phyloP scores from a whole-genome alignment of 1,140 invertebrate species.

The Centruroides sculpturatus region DNA sequence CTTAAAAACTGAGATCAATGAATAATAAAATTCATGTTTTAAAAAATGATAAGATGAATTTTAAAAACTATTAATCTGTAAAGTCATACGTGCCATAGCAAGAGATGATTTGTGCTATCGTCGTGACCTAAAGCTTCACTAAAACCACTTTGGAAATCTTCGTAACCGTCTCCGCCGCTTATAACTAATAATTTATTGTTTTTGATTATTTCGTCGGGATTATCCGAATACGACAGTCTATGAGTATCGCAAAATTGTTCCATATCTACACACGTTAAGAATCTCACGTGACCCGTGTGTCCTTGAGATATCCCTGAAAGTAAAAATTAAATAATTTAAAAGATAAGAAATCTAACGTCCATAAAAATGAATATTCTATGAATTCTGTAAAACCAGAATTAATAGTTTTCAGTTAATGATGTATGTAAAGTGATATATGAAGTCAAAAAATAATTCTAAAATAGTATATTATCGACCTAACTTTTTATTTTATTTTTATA shows the following conservation, averaged over 20 bases:
- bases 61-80: background rate
- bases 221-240: constrained; percentile 23
- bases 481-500: too few relatives aligned
- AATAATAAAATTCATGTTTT: too few relatives aligned
- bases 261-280: constrained; percentile 73
- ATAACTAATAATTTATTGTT: constrained; percentile 46
- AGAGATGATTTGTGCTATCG: constrained; percentile 87
- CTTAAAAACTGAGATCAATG: too few relatives aligned
- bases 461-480: too few relatives aligned
- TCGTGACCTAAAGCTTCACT: constrained; percentile 71
- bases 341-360: background rate
- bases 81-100: constrained; percentile 62
- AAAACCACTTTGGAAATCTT: constrained; percentile 50
- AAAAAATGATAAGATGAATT: too few relatives aligned
- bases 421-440: too few relatives aligned
- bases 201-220: background rate
- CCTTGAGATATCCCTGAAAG: constrained; percentile 69
- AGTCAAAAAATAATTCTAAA: too few relatives aligned
- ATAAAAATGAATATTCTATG: background rate
- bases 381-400: too few relatives aligned
- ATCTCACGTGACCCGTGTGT: constrained; percentile 89
- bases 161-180: constrained; percentile 91
- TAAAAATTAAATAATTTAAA: background rate
- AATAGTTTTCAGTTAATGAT: too few relatives aligned
- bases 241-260: constrained; percentile 24